Evolutionary conservation across 1,140 invertebrate species (phyloP).

Genomic region (Tetraneura akinire): DNA sequence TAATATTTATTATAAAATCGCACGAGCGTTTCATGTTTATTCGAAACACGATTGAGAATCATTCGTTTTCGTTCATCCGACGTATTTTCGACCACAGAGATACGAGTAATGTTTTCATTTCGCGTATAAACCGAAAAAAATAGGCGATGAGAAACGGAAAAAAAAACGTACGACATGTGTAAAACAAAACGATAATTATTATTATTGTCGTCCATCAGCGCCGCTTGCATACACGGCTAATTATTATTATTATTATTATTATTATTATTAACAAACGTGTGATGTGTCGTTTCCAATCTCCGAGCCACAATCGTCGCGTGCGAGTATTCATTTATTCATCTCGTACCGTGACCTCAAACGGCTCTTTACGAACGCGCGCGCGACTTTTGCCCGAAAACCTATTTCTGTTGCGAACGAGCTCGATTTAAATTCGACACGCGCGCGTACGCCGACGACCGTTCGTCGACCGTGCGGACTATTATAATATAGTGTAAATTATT

Average conservation of each 20-base stretch:
- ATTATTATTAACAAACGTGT: slow-evolving; percentile 34
- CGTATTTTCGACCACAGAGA: background rate
- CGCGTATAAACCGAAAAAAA: too few relatives aligned
- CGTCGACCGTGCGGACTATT: background rate
- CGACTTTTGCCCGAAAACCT: slow-evolving; percentile 36
- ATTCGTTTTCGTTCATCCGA: too few relatives aligned
- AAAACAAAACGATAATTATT: slow-evolving; percentile 4
- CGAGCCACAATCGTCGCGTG: too few relatives aligned
- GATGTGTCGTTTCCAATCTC: slow-evolving; percentile 33
- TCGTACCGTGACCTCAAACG: slow-evolving; percentile 28
- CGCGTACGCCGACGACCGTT: too few relatives aligned
- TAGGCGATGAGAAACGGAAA: background rate
- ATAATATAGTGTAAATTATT: too few relatives aligned
- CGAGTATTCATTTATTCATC: slow-evolving; percentile 19
- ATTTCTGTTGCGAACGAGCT: slow-evolving; percentile 18
- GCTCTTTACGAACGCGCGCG: background rate
- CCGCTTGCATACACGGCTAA: background rate
- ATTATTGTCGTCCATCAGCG: background rate
- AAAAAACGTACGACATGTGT: slow-evolving; percentile 20
- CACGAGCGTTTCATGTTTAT: too few relatives aligned
- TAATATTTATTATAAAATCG: too few relatives aligned
- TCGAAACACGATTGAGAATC: too few relatives aligned
- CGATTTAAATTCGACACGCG: slow-evolving; percentile 26
- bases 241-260: too few relatives aligned
- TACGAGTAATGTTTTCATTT: background rate